phyloP scores from a whole-genome alignment of 2,113 vertebrate species.

The Albula goreensis region DNA sequence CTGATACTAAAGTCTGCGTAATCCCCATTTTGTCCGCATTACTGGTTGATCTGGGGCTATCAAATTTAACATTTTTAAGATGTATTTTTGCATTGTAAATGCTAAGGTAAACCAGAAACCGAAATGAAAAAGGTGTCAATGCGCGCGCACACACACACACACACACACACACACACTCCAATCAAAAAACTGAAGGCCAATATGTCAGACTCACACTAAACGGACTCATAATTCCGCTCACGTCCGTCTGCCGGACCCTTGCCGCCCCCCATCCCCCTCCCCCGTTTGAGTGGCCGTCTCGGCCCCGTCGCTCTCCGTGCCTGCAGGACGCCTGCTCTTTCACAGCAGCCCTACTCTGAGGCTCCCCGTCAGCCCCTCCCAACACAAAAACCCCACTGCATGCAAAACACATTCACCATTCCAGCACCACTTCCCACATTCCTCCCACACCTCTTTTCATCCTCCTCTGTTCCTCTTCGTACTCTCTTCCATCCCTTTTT shows the following conservation, averaged over 20 bases:
- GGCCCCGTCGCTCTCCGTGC: background rate
- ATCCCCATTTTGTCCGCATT: background rate
- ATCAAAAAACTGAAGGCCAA: background rate
- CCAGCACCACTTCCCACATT: background rate
- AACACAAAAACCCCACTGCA: slow-evolving; percentile 23
- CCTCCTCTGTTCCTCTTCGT: background rate
- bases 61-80: background rate
- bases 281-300: background rate
- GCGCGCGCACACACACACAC: background rate
- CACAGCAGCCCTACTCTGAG: slow-evolving; percentile 40
- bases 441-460: background rate
- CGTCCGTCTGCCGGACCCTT: background rate
- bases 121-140: background rate
- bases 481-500: background rate
- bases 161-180: background rate
- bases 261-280: background rate
- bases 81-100: background rate
- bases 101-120: background rate
- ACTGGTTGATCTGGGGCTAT: background rate
- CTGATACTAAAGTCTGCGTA: background rate
- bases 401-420: slow-evolving; percentile 30
- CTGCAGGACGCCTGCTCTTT: slow-evolving; percentile 20
- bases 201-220: background rate
- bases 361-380: slow-evolving; percentile 34
- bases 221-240: slow-evolving; percentile 2